Evolutionary conservation across 2,113 vertebrate genomes (phyloP), one percentile per base, ranked within the genome.

Genomic region (Fregetta grallaria): DNA sequence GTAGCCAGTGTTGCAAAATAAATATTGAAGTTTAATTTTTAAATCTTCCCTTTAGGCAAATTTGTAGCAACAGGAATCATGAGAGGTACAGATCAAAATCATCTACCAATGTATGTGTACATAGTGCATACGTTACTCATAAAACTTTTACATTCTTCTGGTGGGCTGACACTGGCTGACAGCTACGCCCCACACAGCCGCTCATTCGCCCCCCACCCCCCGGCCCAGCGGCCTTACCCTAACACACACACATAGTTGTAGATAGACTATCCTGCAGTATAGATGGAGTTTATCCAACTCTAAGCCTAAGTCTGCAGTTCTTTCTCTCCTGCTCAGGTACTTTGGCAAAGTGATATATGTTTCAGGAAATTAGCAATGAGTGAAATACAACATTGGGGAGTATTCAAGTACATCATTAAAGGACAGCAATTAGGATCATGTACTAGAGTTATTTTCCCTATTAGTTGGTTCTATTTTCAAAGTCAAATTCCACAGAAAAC

Each of bases 1-100:
- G 47, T 74, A 63, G 53, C 52, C 92, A 81, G 67, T 17, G 17
- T 15, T 82, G 49, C 52, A 14, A 32, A 94, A 92, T 73, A 88
- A 81, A 82, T 56, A 78, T 71, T 80, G 58, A 65, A 61, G 16
- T 63, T 92, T 91, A 58, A 58, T 77, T 91, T 96, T 90, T 77
- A 95, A 97, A 84, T 83, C 13, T 10, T 92, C 3, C 15, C 62
- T 90, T 92, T 85, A 50, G 5, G 4, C 29, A 76, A 11, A 81
- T 44, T 49, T 72, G 23, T 56, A n/a, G 3, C 36, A 55, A 73
- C 5, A 70, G 52, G 81, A 95, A 40, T 55, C 36, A 76, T 18
- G 29, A 13, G 10, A 86, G 15, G 29, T 10, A 59, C 45, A 59
- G 47, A 89, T 70, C 88, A 91, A 73, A 93, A 53, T 52, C 18